phyloP scores from a whole-genome alignment of 2,113 vertebrate species.

The Nipponia nippon region DNA sequence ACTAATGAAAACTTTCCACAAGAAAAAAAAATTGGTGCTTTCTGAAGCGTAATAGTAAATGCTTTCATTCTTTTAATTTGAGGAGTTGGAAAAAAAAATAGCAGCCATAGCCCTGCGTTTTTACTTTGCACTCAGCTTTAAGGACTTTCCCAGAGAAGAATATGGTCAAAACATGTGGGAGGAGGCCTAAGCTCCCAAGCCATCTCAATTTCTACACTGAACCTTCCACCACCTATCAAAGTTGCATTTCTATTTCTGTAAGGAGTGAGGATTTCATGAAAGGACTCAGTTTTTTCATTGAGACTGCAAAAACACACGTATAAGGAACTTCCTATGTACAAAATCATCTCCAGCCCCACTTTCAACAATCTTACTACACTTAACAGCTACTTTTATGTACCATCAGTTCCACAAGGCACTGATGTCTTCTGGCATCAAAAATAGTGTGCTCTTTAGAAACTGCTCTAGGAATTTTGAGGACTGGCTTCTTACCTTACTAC shows the following conservation, averaged over 20 bases:
- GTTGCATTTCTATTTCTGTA: neutral
- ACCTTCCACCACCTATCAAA: neutral
- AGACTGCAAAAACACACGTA: neutral
- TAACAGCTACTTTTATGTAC: neutral
- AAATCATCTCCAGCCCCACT: neutral
- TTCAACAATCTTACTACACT: neutral
- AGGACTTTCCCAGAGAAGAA: neutral
- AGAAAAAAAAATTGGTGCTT: neutral
- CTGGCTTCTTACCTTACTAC: neutral
- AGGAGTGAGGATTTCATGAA: neutral
- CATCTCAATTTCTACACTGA: neutral
- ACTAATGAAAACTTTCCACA: neutral
- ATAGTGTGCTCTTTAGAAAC: neutral
- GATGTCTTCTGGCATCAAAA: neutral
- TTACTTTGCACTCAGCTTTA: neutral
- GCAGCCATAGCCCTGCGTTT: neutral
- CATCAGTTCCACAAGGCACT: neutral
- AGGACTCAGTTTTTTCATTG: neutral
- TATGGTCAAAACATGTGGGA: neutral
- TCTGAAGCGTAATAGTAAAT: neutral
- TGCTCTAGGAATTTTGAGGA: neutral
- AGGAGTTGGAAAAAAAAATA: neutral
- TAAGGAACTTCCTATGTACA: neutral
- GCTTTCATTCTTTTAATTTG: neutral
- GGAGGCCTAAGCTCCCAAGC: neutral